Evolutionary conservation across 2,113 vertebrate species (phyloP).

Genomic region (Nesogale talazaci): DNA sequence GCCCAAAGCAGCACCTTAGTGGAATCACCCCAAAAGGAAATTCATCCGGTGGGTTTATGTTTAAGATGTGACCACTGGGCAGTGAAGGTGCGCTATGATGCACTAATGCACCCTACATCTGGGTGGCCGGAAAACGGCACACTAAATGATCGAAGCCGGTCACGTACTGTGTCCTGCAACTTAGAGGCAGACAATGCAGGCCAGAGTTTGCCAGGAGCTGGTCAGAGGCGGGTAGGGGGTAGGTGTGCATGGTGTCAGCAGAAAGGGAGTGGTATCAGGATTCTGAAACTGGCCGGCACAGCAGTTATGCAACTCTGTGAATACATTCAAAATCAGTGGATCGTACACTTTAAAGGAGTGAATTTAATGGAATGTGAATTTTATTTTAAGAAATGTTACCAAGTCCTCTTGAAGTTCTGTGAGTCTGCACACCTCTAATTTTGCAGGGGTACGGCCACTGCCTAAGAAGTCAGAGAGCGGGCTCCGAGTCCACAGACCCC

Average conservation of each 20-base stretch:
- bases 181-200: too few species aligned
- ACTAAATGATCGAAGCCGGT: neutral
- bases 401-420: neutral
- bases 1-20: neutral
- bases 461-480: neutral
- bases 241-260: too few species aligned
- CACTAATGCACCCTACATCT: neutral
- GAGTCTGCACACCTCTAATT: neutral
- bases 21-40: slow-evolving; percentile 12
- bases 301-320: neutral
- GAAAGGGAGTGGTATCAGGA: too few species aligned
- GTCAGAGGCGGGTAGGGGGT: neutral
- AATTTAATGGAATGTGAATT: neutral
- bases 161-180: neutral
- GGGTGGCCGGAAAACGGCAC: neutral
- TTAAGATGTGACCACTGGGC: neutral
- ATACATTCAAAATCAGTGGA: neutral
- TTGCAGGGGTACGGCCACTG: neutral
- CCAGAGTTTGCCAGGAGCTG: neutral
- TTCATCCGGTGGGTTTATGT: neutral
- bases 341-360: neutral
- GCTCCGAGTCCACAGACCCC: too few species aligned
- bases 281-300: neutral
- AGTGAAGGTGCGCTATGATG: neutral
- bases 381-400: neutral